Evolutionary conservation across 2,113 vertebrate species (phyloP).

Genomic region (Paradoxurus hermaphroditus): DNA sequence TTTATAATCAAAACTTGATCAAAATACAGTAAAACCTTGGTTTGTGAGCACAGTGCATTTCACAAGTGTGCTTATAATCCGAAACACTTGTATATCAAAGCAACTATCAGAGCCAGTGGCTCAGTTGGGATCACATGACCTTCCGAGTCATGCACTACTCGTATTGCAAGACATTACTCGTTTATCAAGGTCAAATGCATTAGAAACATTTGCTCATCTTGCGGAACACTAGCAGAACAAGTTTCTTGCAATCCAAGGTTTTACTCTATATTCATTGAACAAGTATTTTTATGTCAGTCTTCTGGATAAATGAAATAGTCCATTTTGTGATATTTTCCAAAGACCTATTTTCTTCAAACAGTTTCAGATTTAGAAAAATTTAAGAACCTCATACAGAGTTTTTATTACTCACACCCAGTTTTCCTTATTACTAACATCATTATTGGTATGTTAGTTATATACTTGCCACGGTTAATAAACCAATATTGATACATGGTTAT

Average conservation of each 20-base stretch:
- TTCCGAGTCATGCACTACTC: no score
- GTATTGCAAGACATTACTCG: no score
- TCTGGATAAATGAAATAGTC: background rate
- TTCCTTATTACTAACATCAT: background rate
- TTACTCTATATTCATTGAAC: no score
- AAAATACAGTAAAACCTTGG: background rate
- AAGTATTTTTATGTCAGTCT: background rate
- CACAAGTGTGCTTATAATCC: no score
- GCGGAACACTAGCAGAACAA: no score
- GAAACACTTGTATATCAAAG: no score
- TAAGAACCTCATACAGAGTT: rapidly evolving
- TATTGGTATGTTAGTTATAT: background rate
- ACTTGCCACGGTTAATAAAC: background rate
- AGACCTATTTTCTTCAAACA: background rate
- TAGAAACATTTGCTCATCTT: no score
- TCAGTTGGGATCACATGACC: no score
- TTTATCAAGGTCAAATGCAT: no score
- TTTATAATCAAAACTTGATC: background rate
- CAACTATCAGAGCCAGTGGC: no score
- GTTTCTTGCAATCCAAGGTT: no score
- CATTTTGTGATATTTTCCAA: background rate
- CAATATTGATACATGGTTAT: background rate
- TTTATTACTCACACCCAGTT: background rate
- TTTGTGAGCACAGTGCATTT: no score
- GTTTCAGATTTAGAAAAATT: background rate